phyloP scores from a whole-genome alignment of 2,113 vertebrate genomes.

The Oceanites oceanicus region DNA sequence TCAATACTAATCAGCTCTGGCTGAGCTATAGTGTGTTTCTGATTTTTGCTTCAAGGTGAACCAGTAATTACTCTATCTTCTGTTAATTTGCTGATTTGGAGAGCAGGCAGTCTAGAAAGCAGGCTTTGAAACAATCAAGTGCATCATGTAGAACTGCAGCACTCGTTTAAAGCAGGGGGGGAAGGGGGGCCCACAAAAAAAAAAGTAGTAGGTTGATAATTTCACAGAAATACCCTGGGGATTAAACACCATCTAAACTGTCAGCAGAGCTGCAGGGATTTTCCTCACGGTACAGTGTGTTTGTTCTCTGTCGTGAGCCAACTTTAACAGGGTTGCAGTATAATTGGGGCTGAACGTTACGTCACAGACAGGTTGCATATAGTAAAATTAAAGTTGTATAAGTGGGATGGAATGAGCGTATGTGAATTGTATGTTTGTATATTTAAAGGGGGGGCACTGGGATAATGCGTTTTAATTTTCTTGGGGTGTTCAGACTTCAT shows the following conservation, averaged over 20 bases:
- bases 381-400: not conserved
- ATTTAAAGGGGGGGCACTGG: not conserved
- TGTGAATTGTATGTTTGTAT: not conserved
- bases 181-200: not conserved
- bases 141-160: not conserved
- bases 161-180: not conserved
- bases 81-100: slow-evolving; percentile 36
- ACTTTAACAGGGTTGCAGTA: not conserved
- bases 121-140: slow-evolving; percentile 6
- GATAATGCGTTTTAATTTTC: not conserved
- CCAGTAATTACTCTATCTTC: slow-evolving; percentile 43
- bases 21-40: slow-evolving; percentile 40
- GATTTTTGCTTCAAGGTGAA: slow-evolving; percentile 73
- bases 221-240: slow-evolving; percentile 19
- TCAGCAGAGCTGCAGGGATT: slow-evolving; percentile 25
- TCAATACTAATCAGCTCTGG: slow-evolving; percentile 61
- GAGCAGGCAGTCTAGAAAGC: not conserved
- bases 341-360: slow-evolving; percentile 12
- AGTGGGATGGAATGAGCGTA: not conserved
- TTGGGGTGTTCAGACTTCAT: not conserved
- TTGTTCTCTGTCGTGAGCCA: slow-evolving; percentile 9
- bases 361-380: not conserved
- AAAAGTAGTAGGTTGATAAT: slow-evolving; percentile 11
- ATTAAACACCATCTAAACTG: slow-evolving; percentile 30
- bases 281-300: not conserved